phyloP scores from a whole-genome alignment of 2,797 vertebrate species.

The Acipenser transmontanus region DNA sequence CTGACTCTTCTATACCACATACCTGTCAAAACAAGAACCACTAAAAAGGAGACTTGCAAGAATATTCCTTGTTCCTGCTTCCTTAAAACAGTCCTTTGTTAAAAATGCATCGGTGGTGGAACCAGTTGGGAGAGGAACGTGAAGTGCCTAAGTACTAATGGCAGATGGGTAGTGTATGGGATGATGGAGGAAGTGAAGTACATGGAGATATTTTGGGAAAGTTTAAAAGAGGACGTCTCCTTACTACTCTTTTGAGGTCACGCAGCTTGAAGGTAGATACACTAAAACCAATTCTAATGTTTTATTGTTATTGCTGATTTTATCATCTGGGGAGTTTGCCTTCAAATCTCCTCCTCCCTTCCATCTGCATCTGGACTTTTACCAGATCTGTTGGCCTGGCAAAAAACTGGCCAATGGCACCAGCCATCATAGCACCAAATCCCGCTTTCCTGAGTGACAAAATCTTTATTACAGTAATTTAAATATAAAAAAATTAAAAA shows the following conservation, averaged over 20 bases:
- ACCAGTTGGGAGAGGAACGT: slow-evolving; percentile 74
- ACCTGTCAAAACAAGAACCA: too few species aligned
- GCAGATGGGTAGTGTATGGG: slow-evolving; percentile 77
- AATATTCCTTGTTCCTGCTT: too few species aligned
- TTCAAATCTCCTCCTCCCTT: slow-evolving; percentile 66
- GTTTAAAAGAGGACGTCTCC: slow-evolving; percentile 67
- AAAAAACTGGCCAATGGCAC: slow-evolving; percentile 72
- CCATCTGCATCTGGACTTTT: slow-evolving; percentile 84
- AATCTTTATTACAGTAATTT: neutral
- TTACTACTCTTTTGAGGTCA: slow-evolving; percentile 65
- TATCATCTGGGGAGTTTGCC: slow-evolving; percentile 62
- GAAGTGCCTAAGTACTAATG: slow-evolving; percentile 61
- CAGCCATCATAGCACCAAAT: slow-evolving; percentile 63
- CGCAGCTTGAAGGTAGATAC: slow-evolving; percentile 52
- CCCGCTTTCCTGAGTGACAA: slow-evolving; percentile 63
- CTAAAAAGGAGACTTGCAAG: too few species aligned
- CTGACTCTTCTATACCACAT: too few species aligned
- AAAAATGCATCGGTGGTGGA: slow-evolving; percentile 36
- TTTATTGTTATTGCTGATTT: too few species aligned
- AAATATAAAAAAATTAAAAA: too few species aligned
- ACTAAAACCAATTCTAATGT: too few species aligned
- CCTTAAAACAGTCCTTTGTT: too few species aligned
- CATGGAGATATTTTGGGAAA: slow-evolving; percentile 66
- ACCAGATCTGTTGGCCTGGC: slow-evolving; percentile 76
- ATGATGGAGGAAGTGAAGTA: slow-evolving; percentile 61